Base-by-base conservation (phyloP, 2,888 invertebrate species). In the Stenoptilia bipunctidactyla region DNA sequence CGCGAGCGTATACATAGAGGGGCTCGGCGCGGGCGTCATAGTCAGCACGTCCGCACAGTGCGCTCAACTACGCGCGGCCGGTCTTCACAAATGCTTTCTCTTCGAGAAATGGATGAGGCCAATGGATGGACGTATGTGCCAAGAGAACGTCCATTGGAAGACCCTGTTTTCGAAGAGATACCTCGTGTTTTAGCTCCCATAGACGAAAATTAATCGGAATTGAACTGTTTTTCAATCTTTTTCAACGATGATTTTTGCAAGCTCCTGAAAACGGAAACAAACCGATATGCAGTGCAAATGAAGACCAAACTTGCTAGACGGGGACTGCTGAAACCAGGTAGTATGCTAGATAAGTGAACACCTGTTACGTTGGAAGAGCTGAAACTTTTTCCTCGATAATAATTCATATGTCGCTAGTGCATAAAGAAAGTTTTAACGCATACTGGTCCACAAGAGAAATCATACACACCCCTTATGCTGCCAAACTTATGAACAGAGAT, bases 401-500 rank as follows among this genome's bases (percentile, higher is more conserved):
- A 0, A 45, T 48, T 36, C 45, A 48, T 38, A 45, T 44, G 48
- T 39, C 44, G 5, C 41, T 44, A 13, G 48, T 48, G 40, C 34
- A 41, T 2, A 47, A 48, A 34, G 47, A 47, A 45, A 45, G 37
- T 34, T 49, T 50, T 15, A 48, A 50, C 39, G 44, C 46, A 34
- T 50, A 50, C 36, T 49, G 50, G 48, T 48, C 48, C 10, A 45
- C 47, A 20, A 27, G 42, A 15, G 42, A 42, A 40, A 43, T 50
- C 30, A 42, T 47, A 39, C 36, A 41, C 27, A 48, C 48, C 35
- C 39, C 51, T 40, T 51, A 42, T 15, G 37, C 51, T 13, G 27
- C 14, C 13, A 45, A 47, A 30, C n/a, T 40, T 27, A 49, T 51
- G 48, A 40, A 8, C 10, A 46, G 47, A 34, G 13, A 34, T 36